Evolutionary conservation across 2,797 vertebrate genomes (phyloP), one percentile per base, ranked within the genome.

Genomic region (Myioborus melanocephalus): DNA sequence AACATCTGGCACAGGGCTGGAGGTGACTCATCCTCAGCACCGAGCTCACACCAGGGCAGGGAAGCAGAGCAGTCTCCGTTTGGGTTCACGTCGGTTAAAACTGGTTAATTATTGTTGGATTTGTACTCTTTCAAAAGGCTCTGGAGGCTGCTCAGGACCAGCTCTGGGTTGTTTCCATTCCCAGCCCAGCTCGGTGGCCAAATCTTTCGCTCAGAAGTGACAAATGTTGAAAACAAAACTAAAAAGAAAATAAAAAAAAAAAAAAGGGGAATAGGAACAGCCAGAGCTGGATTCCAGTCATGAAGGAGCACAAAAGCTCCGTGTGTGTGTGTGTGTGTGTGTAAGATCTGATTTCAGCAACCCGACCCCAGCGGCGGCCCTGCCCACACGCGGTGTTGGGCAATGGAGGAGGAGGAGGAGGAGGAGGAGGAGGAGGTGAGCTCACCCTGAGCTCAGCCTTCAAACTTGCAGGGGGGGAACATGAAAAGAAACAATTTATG

Each of bases 301-400:
- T 14, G 46, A 37, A 59, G 79, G 81, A 84, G 61, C 65, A 50
- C 1, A 66, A 82, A 78, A 95, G 72, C 72, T 57, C 4, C 6
- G 6, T n/a, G n/a, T n/a, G n/a, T n/a, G n/a, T n/a, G n/a, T n/a
- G n/a, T 7, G 55, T 32, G 56, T 7, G 34, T 9, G 56, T 7
- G 34, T 10, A n/a, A 90, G 94, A 83, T 95, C 77, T 1, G 57
- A 59, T 94, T 94, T 90, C 90, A 83, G 96, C 80, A 95, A 89
- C 80, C 18, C 8, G 69, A 85, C 14, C 86, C 37, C 5, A 56
- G 79, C 79, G 66, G 82, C 2, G 32, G 85, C 92, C 16, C 90
- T 94, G 93, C 90, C 88, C 75, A 71, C 63, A 87, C 7, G 5
- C 23, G 2, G 60, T 0, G 26, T 95, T 72, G 60, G 39, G 94